A percentile compares a stretch with the other conserved stretches of the same genome.
phyloP scores from a whole-genome alignment of 2,113 vertebrate species.

The Athene cunicularia region DNA sequence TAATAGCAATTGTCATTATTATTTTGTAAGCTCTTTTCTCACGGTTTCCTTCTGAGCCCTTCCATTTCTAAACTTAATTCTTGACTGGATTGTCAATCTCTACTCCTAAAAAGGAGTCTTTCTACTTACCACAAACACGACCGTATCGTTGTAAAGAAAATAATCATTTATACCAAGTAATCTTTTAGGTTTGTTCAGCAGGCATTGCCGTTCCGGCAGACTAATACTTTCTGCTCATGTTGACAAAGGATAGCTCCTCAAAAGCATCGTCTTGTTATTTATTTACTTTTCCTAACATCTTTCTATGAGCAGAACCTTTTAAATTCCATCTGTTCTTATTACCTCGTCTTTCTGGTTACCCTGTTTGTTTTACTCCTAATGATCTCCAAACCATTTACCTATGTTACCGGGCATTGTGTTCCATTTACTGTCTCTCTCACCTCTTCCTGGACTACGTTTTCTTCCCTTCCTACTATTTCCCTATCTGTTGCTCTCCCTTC shows the following conservation, averaged over 20 bases:
- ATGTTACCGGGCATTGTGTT: not conserved
- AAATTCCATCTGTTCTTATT: conserved; percentile 5
- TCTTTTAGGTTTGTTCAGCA: not conserved
- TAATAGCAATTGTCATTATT: not conserved
- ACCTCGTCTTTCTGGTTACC: not conserved
- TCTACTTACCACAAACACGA: not conserved
- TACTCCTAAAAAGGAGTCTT: not conserved
- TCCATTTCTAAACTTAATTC: not conserved
- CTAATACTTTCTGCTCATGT: not conserved
- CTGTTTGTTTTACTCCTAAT: not conserved
- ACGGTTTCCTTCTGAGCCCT: not conserved
- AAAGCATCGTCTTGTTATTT: not conserved
- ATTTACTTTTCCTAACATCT: not conserved
- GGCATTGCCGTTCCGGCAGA: not conserved
- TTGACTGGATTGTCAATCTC: not conserved
- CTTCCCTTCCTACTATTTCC: not conserved
- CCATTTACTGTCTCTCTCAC: not conserved
- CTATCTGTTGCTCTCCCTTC: not conserved
- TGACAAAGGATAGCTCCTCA: not conserved
- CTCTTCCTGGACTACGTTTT: not conserved
- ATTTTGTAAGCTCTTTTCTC: not conserved
- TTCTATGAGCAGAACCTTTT: not conserved
- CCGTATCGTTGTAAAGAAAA: not conserved
- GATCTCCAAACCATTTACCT: not conserved
- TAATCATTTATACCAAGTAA: not conserved